Evolutionary conservation across 2,888 invertebrate genomes (phyloP), one percentile per base, ranked within the genome.

Genomic region (Mechanitis mazaeus): DNA sequence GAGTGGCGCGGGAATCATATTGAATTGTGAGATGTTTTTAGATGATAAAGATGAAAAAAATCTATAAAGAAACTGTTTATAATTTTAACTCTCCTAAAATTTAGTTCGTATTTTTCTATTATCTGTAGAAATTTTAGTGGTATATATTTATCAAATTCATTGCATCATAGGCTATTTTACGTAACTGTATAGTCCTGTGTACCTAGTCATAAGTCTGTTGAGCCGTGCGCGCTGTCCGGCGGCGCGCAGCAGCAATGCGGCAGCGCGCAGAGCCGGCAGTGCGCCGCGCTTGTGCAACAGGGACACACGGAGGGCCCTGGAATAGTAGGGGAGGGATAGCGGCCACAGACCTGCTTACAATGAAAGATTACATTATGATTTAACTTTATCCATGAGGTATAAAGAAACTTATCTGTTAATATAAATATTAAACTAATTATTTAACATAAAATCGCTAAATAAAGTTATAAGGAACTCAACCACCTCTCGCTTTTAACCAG

Each of bases 401-500:
- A 38, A 20, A 20, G 20, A 20, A 20, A 1, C 1, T 20, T 20
- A 20, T 20, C 20, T 20, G 20, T 20, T 20, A 20, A 20, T 20
- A 20, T 20, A 20, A 20, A 20, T 20, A 20, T 38, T 38, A 38
- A 2, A 38, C 38, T 38, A 38, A 20, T 20, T 20, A 20, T 20
- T 20, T 20, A 42, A 42, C 9, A 42, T 42, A 3, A 42, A 42
- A 42, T 42, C 42, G 42, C 9, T 35, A 54, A n/a, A 28, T 38
- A 9, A 54, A n/a, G 46, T 42, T 33, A 42, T 42, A 9, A 9
- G 1, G 9, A 42, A 1, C 42, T 56, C 28, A 54, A 65, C 75
- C 75, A 94, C 94, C 93, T 86, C 92, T 92, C 62, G 92, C 92
- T 64, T 91, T 91, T 35, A 94, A 90, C 93, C 95, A 95, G 68